Percentiles rank a stretch among this genome's conserved stretches.
These are phyloP conservation scores for Albula goreensis DNA, from an alignment of 2,113 vertebrate species.

Conservation along the genomic window DNA sequence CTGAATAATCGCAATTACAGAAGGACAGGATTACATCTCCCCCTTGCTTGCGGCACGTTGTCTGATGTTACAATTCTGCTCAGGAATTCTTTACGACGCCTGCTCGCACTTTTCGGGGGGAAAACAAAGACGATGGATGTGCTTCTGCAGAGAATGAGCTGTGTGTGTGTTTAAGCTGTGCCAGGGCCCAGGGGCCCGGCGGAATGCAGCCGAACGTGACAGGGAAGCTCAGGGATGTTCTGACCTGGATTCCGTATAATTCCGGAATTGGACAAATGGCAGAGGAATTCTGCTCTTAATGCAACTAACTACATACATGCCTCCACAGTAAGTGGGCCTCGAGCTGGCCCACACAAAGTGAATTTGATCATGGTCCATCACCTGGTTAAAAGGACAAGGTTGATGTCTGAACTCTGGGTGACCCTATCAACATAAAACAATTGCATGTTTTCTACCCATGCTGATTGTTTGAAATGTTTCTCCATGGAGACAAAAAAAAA, in stretches of 20 bases:
- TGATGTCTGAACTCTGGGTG: too few relatives aligned
- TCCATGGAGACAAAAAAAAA: too few relatives aligned
- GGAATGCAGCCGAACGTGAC: too few relatives aligned
- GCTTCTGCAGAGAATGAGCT: background rate
- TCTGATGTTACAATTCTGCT: background rate
- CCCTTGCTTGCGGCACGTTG: background rate
- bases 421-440: too few relatives aligned
- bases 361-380: background rate
- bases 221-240: background rate
- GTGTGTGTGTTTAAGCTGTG: too few relatives aligned
- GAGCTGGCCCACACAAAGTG: background rate
- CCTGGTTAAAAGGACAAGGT: background rate
- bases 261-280: background rate
- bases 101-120: background rate
- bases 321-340: background rate
- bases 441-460: too few relatives aligned
- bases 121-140: too few relatives aligned
- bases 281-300: background rate
- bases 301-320: background rate
- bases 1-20: background rate
- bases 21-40: background rate
- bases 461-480: too few relatives aligned
- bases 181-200: too few relatives aligned
- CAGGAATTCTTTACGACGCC: background rate
- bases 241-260: constrained; percentile 1